phyloP scores from a whole-genome alignment of 1,140 invertebrate genomes.

The Sinonovacula constricta region DNA sequence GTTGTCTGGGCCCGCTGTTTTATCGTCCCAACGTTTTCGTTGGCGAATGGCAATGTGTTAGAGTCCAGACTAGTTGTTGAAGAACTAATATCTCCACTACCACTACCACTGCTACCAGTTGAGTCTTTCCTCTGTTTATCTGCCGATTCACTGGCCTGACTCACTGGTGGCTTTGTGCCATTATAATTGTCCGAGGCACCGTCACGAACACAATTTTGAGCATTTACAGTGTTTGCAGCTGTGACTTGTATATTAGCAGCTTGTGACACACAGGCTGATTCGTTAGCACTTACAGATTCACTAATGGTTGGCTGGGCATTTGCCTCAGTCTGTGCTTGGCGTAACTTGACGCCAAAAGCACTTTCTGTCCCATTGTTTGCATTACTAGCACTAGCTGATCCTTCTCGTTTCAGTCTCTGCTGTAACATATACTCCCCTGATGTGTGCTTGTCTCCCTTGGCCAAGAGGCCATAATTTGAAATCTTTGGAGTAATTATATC shows the following conservation, averaged over 20 bases:
- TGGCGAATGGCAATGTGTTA: conserved; percentile 98
- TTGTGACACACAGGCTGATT: too few species aligned
- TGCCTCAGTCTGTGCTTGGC: conserved; percentile 42
- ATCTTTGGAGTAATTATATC: conserved; percentile 75
- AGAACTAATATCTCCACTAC: conserved; percentile 85
- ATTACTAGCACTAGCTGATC: conserved; percentile 48
- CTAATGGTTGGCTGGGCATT: conserved; percentile 31
- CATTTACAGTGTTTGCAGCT: conserved; percentile 35
- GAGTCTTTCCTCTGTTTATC: conserved; percentile 64
- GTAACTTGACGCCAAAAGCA: conserved; percentile 57
- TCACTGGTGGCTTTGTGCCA: neutral
- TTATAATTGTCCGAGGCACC: conserved; percentile 12
- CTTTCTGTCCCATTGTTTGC: conserved; percentile 45
- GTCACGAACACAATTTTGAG: conserved; percentile 46
- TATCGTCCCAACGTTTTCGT: conserved; percentile 99
- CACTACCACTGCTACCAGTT: conserved; percentile 60
- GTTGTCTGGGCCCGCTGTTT: conserved; percentile 84
- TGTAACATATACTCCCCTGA: conserved; percentile 49
- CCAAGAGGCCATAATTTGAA: conserved; percentile 74
- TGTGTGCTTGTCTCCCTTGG: conserved; percentile 55
- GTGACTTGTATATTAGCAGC: conserved; percentile 34
- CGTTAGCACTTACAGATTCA: conserved; percentile 2
- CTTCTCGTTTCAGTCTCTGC: conserved; percentile 54
- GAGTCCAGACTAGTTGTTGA: conserved; percentile 89
- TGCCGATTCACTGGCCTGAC: conserved; percentile 5